A percentile compares a stretch with the other conserved stretches of the same genome.
These are phyloP conservation scores for Carettochelys insculpta DNA, from an alignment of 2,113 vertebrate genomes.

Conservation along the genomic window DNA sequence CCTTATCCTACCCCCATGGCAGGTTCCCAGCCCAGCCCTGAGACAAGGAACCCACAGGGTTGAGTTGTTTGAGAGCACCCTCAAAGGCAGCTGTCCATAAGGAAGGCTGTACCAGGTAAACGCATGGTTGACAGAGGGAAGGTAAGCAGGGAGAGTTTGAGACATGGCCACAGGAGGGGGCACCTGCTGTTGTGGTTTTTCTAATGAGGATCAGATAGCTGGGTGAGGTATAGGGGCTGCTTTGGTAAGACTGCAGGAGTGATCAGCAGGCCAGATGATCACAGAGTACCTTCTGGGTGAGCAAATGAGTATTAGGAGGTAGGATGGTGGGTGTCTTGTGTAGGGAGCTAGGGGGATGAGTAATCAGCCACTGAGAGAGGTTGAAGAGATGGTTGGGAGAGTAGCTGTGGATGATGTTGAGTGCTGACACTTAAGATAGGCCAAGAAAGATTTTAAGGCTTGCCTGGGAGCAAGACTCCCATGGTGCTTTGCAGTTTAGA, in stretches of 20 bases:
- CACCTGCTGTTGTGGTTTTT: neutral
- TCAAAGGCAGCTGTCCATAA: neutral
- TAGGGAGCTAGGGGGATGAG: neutral
- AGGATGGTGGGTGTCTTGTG: neutral
- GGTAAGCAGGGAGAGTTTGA: neutral
- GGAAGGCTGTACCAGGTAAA: neutral
- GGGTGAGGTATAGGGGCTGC: neutral
- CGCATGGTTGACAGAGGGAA: neutral
- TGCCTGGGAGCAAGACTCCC: neutral
- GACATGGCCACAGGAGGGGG: neutral
- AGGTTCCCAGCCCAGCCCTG: neutral
- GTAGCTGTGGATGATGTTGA: neutral
- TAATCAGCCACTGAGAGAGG: neutral
- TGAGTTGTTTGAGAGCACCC: neutral
- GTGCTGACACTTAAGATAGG: neutral
- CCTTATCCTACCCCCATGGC: neutral
- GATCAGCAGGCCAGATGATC: neutral
- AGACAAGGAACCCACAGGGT: accelerated
- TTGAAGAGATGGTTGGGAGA: neutral
- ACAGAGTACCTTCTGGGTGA: neutral
- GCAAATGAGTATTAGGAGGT: neutral
- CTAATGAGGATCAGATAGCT: neutral
- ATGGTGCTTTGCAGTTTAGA: neutral
- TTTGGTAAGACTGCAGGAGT: neutral
- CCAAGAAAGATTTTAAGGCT: neutral